Evolutionary conservation across 2,888 invertebrate genomes (phyloP).

Genomic region (Epiblema foenella): DNA sequence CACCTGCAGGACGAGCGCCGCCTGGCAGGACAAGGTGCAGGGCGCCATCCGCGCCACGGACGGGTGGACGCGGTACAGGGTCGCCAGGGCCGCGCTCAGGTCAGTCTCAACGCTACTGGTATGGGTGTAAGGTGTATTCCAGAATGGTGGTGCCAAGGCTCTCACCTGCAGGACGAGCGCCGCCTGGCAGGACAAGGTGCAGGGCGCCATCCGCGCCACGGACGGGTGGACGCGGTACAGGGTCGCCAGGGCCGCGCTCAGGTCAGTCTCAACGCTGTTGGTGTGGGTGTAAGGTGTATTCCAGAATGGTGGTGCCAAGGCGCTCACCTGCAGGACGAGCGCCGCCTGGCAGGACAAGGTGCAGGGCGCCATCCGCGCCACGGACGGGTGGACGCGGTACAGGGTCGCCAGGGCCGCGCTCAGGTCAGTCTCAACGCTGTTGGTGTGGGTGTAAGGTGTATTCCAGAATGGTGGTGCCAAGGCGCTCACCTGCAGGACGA

Average conservation of each 20-base stretch:
- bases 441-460: neutral
- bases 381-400: neutral
- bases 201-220: neutral
- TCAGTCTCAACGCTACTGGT: constrained; percentile 53
- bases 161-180: neutral
- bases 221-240: neutral
- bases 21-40: neutral
- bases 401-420: neutral
- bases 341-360: neutral
- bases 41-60: constrained; percentile 77
- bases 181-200: neutral
- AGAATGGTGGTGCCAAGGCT: too few species aligned
- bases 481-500: neutral
- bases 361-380: neutral
- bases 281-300: neutral
- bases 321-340: neutral
- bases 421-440: neutral
- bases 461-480: too few species aligned
- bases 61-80: constrained; percentile 94
- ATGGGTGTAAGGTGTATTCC: neutral
- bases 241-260: neutral
- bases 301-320: too few species aligned
- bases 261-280: neutral
- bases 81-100: constrained; percentile 84
- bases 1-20: neutral